Conservation (phyloP, 1,140 invertebrate species). For the Polypedilum pembai region DNA sequence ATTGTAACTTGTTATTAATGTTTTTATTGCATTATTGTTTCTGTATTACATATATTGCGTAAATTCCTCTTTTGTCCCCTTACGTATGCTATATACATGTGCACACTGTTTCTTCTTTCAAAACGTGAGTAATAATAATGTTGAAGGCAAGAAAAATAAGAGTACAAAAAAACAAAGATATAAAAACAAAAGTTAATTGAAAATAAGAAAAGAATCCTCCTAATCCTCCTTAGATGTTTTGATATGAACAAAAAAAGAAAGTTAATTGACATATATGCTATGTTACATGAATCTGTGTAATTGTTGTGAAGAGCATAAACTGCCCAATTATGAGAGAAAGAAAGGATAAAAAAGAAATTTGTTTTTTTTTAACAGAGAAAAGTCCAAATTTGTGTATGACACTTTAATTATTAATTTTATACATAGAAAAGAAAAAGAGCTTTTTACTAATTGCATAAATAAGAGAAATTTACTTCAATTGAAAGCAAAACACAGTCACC, state of each 20-base stretch:
- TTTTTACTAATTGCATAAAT: too few species aligned
- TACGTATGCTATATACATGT: not conserved
- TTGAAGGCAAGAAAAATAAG: not conserved
- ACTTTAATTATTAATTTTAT: too few species aligned
- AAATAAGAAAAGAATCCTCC: constrained; percentile 16
- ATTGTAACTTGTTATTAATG: too few species aligned
- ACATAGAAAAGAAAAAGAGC: too few species aligned
- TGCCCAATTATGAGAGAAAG: not conserved
- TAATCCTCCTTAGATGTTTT: not conserved
- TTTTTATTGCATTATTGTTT: too few species aligned
- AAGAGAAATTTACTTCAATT: too few species aligned
- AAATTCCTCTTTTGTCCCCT: not conserved
- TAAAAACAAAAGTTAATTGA: constrained; percentile 16
- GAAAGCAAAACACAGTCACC: too few species aligned
- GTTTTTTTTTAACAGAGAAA: not conserved
- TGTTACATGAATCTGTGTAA: constrained; percentile 18
- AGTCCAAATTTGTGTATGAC: not conserved
- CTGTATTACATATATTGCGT: too few species aligned
- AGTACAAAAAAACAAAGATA: constrained; percentile 18
- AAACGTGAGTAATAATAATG: constrained; percentile 7
- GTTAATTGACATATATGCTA: not conserved
- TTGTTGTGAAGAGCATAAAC: constrained; percentile 18
- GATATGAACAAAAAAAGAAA: not conserved
- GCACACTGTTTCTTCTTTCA: not conserved
- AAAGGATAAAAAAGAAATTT: not conserved